Evolutionary conservation across 1,140 invertebrate genomes (phyloP).

Genomic region (Drosophila trapezifrons): DNA sequence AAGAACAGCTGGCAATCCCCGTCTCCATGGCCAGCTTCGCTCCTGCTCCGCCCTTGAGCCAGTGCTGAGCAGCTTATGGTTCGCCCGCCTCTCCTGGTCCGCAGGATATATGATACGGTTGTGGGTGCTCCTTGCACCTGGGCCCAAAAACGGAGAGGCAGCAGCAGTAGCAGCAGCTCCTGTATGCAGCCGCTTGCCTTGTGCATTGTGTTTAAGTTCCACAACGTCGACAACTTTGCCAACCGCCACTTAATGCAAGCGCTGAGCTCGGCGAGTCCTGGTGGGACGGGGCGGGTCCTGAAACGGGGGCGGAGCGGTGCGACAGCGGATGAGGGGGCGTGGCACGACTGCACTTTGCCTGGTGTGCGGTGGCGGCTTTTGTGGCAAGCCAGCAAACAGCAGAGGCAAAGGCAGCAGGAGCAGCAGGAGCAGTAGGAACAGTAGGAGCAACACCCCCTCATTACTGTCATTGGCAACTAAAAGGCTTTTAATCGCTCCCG

Average conservation of each 20-base stretch:
- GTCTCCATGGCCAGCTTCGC: constrained; percentile 11
- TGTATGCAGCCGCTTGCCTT: constrained; percentile 21
- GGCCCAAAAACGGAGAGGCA: constrained; percentile 3
- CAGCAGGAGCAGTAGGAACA: background rate
- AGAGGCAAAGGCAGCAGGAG: constrained; percentile 20
- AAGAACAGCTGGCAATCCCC: constrained; percentile 60
- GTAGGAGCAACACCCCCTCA: constrained; percentile 38
- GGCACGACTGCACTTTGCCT: constrained; percentile 61
- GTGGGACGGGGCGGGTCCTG: too few species aligned
- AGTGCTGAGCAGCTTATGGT: constrained; percentile 38
- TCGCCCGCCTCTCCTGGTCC: background rate
- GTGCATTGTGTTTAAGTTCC: constrained; percentile 76
- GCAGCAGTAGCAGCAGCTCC: constrained; percentile 8
- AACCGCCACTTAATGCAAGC: constrained; percentile 79
- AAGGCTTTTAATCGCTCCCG: constrained; percentile 76
- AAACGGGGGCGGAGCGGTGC: background rate
- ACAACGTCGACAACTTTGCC: constrained; percentile 77
- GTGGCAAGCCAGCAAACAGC: constrained; percentile 69
- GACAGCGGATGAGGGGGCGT: background rate
- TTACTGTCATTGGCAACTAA: constrained; percentile 54
- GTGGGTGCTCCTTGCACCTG: constrained; percentile 41
- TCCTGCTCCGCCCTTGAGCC: background rate
- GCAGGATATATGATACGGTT: constrained; percentile 14
- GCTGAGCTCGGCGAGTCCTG: constrained; percentile 21
- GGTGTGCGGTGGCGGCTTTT: constrained; percentile 73